Base-by-base conservation (phyloP, 2,888 invertebrate genomes). In the Apotomis capreana region DNA sequence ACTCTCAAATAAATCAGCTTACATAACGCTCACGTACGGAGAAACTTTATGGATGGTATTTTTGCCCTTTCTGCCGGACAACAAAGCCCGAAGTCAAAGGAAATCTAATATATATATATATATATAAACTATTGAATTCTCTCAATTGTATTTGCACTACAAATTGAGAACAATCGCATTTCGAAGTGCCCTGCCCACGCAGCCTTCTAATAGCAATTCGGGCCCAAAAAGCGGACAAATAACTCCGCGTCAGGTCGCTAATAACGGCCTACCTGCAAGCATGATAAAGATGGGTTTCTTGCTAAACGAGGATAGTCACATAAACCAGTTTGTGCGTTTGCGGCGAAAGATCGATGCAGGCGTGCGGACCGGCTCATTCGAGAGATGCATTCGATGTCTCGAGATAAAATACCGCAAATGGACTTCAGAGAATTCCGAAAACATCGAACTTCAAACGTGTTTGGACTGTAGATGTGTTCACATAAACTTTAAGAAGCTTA, bases 231-330 rank as follows among this genome's bases (percentile, higher is more conserved):
- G 68, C 40, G 68, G 68, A 62, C 46, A 62, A 63, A 68, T 68
- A 63, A 58, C 62, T 68, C 36, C 40, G 67, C 58, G 68, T 58
- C 62, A 68, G 55, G 26, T 52, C 46, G 57, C 62, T 72, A 72
- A 72, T 68, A 68, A 58, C 68, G 68, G 62, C 58, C 68, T 72
- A 72, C 62, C 68, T 68, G 71, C 55, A 49, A 62, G 71, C 62
- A 58, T 72, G 62, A 68, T 62, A 68, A 72, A 72, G 62, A 68
- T 62, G 68, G 68, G 61, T 68, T 72, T 72, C 71, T 72, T 58
- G 62, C 68, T 72, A 72, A 68, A 72, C 62, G 68, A 62, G 68
- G 62, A 62, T 68, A 52, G 62, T 62, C 57, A 72, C 71, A 62
- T 51, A 68, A 72, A 68, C 71, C 71, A 68, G 71, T 72, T 68